A percentile compares a stretch with the other conserved stretches of the same genome.
Conservation (phyloP, 2,113 vertebrate species). For the Haplochromis burtoni region DNA sequence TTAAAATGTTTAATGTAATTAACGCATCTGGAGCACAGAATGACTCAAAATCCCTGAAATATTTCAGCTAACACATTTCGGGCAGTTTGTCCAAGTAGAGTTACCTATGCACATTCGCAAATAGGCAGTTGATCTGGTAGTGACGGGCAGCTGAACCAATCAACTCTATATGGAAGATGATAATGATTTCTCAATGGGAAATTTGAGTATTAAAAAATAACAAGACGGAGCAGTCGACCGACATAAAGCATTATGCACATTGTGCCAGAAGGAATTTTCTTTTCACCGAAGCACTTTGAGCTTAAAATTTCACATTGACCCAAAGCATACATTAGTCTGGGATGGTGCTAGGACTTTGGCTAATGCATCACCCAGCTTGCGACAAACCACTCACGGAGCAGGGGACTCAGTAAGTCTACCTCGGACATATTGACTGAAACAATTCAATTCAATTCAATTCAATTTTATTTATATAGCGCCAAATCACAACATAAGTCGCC, state of each 20-base stretch:
- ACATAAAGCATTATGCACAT: neutral
- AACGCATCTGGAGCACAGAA: rapidly evolving
- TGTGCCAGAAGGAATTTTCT: neutral
- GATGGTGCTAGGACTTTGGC: neutral
- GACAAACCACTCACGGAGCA: neutral
- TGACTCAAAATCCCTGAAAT: neutral
- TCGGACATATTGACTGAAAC: neutral
- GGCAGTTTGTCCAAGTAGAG: neutral
- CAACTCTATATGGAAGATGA: neutral
- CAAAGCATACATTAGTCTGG: neutral
- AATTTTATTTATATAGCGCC: too few relatives aligned
- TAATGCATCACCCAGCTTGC: neutral
- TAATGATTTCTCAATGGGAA: neutral
- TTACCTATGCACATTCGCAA: rapidly evolving
- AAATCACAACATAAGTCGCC: too few relatives aligned
- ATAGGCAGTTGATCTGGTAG: rapidly evolving
- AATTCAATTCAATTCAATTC: too few relatives aligned
- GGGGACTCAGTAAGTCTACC: neutral
- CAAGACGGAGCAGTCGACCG: neutral
- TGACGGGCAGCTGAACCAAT: neutral
- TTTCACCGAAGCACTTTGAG: rapidly evolving
- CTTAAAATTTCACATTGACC: neutral
- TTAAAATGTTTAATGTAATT: rapidly evolving
- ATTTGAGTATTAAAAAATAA: neutral
- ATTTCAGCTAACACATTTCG: neutral